Conservation (phyloP, 2,113 vertebrate species). For the Mesembrinibis cayennensis region DNA sequence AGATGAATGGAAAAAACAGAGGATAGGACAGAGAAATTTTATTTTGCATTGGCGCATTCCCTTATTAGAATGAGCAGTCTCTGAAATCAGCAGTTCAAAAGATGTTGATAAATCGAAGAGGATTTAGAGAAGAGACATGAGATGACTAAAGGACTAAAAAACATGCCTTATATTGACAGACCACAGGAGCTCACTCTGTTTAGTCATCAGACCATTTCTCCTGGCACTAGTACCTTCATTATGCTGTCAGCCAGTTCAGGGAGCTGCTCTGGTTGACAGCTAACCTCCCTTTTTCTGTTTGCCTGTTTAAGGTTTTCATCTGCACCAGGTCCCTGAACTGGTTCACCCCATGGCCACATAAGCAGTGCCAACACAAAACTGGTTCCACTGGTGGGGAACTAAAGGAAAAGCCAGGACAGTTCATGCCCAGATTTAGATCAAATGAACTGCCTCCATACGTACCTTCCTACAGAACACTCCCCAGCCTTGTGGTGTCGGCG, state of each 20-base stretch:
- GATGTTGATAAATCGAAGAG: neutral
- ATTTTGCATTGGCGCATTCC: neutral
- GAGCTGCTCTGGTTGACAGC: neutral
- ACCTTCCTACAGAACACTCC: neutral
- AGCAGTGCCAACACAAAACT: neutral
- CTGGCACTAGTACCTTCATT: neutral
- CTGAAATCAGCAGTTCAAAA: neutral
- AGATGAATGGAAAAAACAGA: neutral
- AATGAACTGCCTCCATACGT: neutral
- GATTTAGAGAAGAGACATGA: neutral
- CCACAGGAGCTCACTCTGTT: neutral
- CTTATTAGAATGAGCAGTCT: neutral
- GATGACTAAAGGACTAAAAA: neutral
- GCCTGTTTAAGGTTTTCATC: neutral
- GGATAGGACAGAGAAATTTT: neutral
- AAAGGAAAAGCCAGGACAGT: neutral
- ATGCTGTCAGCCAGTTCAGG: neutral
- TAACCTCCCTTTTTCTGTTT: neutral
- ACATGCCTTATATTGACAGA: neutral
- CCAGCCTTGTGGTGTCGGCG: accelerated
- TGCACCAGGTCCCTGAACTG: neutral
- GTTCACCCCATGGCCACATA: neutral
- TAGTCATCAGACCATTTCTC: neutral
- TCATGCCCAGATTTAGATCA: neutral
- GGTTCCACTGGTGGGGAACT: neutral